Evolutionary conservation across 2,888 invertebrate genomes (phyloP), one percentile per base, ranked within the genome.

Genomic region (Aphrophora alni): DNA sequence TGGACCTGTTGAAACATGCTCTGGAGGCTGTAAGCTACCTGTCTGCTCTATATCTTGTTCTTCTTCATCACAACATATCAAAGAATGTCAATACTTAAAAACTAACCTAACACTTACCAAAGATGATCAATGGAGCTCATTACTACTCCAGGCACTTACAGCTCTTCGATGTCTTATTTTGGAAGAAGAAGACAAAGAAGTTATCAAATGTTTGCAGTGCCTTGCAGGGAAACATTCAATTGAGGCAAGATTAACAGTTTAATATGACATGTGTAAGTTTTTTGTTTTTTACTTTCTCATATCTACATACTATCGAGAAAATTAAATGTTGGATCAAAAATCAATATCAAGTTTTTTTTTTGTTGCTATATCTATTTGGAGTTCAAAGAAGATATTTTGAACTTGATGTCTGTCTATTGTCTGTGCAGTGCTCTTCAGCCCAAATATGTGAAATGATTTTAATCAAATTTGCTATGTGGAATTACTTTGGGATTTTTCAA

Each of bases 21-120:
- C 90, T 69, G 90, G 89, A 68, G 90, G 90, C 75, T 95, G 95
- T 87, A 92, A 93, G 2, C 89, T 95, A 85, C 92, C 93, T 24
- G 89, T 96, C 68, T 96, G 96, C 87, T 91, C 92, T 12, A 28
- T 68, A 0, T 86, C 88, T 81, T 95, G 95, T 87, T 90, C 92
- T 86, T 90, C 90, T 84, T 90, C 90, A 5, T 86, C 88, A 44
- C 84, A 85, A 27, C 95, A 95, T 88, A 87, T 87, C 72, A 88
- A 88, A 73, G 95, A 95, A 87, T 95, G 95, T 87, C 87, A 88
- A 71, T 89, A 93, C 73, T 90, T 94, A 84, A 89, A 89, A 71
- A 83, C 91, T 90, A 75, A 91, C 89, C 69, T 28, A 72, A 21
- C 28, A 24, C 71, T 33, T 26, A 17, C n/a, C 82, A 85, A 83